phyloP scores from a whole-genome alignment of 1,140 invertebrate species.

The Cyphomyrmex costatus region DNA sequence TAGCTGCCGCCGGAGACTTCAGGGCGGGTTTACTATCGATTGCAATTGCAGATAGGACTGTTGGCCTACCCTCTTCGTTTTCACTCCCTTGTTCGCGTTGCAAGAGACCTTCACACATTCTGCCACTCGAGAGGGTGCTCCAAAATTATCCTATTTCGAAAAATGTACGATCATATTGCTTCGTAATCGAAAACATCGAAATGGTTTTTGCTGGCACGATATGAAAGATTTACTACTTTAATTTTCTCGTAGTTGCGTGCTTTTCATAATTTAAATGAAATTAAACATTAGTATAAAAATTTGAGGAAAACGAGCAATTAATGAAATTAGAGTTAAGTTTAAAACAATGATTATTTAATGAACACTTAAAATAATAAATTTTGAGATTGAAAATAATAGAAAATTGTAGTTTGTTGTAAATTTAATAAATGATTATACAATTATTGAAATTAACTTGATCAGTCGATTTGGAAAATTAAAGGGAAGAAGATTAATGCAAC shows the following conservation, averaged over 20 bases:
- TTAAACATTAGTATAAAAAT: background rate
- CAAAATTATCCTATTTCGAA: slow-evolving; percentile 52
- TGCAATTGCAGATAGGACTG: slow-evolving; percentile 78
- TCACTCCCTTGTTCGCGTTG: slow-evolving; percentile 26
- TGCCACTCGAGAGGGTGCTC: background rate
- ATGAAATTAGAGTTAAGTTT: background rate
- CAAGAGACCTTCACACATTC: background rate
- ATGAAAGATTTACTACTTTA: slow-evolving; percentile 31
- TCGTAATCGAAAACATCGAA: slow-evolving; percentile 18
- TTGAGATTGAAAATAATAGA: background rate
- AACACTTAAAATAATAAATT: background rate
- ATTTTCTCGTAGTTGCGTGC: background rate
- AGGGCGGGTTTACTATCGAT: slow-evolving; percentile 77
- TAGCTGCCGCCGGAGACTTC: slow-evolving; percentile 69
- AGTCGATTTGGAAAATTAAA: background rate
- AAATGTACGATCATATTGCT: slow-evolving; percentile 24
- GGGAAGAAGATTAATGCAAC: background rate
- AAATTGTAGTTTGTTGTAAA: background rate
- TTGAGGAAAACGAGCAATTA: background rate
- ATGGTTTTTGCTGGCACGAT: background rate
- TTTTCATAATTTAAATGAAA: background rate
- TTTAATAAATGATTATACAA: background rate
- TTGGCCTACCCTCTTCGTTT: slow-evolving; percentile 39
- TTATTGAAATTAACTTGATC: background rate
- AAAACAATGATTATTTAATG: background rate